phyloP scores from a whole-genome alignment of 2,797 vertebrate genomes.

The Enoplosus armatus region DNA sequence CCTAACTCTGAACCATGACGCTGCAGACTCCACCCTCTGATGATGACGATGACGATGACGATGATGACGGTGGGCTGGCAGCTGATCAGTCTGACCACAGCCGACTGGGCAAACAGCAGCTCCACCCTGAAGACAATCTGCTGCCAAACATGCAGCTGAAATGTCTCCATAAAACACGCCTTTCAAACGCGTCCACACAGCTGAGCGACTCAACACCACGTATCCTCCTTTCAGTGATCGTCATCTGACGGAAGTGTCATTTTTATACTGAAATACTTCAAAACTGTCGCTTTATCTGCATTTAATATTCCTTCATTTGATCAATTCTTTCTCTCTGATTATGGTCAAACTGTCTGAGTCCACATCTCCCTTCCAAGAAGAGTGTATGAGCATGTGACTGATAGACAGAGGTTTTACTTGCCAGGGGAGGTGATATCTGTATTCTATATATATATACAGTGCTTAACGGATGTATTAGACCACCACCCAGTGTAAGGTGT shows the following conservation, averaged over 20 bases:
- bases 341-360: too few relatives aligned
- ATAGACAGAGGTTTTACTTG: too few relatives aligned
- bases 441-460: too few relatives aligned
- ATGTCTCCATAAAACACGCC: not conserved
- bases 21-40: slow-evolving; percentile 33
- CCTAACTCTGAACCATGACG: not conserved
- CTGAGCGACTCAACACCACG: not conserved
- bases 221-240: not conserved
- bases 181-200: too few relatives aligned
- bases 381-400: too few relatives aligned
- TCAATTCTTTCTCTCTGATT: not conserved
- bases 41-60: not conserved
- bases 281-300: too few relatives aligned
- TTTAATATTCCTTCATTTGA: too few relatives aligned
- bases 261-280: too few relatives aligned
- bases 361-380: too few relatives aligned
- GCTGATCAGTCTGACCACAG: slow-evolving; percentile 21
- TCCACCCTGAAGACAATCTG: slow-evolving; percentile 34
- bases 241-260: not conserved
- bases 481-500: too few relatives aligned
- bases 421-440: too few relatives aligned
- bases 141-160: not conserved
- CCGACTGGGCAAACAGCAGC: slow-evolving; percentile 30
- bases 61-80: slow-evolving; percentile 13
- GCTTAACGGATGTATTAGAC: too few relatives aligned